A percentile compares a stretch with the other conserved stretches of the same genome.
Conservation (phyloP, 2,888 invertebrate species). For the Lathronympha strigana region DNA sequence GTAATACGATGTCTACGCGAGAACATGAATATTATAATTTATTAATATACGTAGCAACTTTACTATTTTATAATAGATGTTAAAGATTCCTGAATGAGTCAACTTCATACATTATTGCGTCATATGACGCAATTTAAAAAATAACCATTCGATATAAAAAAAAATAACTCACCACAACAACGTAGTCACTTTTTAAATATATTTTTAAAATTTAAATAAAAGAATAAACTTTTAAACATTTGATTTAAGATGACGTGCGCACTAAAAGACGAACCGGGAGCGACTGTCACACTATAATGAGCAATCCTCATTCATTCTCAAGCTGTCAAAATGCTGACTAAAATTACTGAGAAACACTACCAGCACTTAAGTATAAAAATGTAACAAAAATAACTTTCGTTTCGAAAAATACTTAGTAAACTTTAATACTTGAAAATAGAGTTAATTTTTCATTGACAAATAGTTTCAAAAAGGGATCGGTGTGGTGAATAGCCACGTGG, state of each 20-base stretch:
- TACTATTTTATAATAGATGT: not conserved
- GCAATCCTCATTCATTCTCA: constrained; percentile 10
- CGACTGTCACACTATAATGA: constrained; percentile 14
- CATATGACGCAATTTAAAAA: constrained; percentile 4
- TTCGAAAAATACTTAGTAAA: not conserved
- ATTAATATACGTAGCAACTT: constrained; percentile 9
- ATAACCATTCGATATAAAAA: not conserved
- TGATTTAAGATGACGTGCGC: constrained; percentile 3
- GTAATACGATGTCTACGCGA: not conserved
- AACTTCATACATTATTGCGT: constrained; percentile 1
- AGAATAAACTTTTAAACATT: constrained; percentile 27
- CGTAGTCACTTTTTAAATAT: constrained; percentile 12
- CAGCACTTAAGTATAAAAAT: constrained; percentile 15
- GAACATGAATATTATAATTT: not conserved
- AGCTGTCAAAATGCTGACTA: constrained; percentile 34
- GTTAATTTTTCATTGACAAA: not conserved
- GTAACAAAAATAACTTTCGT: constrained; percentile 19
- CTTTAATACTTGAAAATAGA: not conserved
- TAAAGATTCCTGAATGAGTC: not conserved
- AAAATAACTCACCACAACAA: constrained; percentile 9
- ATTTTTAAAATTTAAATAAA: constrained; percentile 8
- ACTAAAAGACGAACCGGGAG: not conserved
- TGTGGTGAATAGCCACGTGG: constrained; percentile 8
- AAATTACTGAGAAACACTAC: constrained; percentile 27
- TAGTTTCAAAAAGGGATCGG: not conserved